phyloP scores from a whole-genome alignment of 2,113 vertebrate genomes.

The Cochlearius cochlearius region DNA sequence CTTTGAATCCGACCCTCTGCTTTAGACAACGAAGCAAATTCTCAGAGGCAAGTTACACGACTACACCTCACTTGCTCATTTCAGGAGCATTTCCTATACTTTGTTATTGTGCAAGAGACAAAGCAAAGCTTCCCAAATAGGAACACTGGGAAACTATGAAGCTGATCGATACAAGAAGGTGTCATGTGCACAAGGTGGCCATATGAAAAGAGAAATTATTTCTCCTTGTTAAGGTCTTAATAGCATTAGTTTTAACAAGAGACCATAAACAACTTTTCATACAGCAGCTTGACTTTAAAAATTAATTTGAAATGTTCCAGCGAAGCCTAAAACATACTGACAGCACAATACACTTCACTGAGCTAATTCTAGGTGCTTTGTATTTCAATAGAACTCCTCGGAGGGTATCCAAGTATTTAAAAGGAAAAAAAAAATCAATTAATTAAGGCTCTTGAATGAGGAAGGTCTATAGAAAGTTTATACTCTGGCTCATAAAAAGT shows the following conservation, averaged over 20 bases:
- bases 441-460: background rate
- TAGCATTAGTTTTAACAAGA: background rate
- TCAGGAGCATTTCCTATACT: background rate
- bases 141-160: background rate
- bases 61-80: background rate
- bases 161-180: background rate
- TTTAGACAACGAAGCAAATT: background rate
- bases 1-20: background rate
- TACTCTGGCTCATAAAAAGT: background rate
- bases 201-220: background rate
- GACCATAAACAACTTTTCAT: background rate
- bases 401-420: background rate
- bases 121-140: background rate
- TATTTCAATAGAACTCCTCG: background rate
- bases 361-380: background rate
- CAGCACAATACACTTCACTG: background rate
- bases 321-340: background rate
- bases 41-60: background rate
- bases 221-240: background rate
- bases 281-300: background rate
- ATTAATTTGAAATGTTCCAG: background rate
- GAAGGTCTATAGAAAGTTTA: background rate
- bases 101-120: background rate
- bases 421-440: background rate
- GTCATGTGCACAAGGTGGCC: background rate